phyloP scores from a whole-genome alignment of 2,888 invertebrate genomes.

The Cephus pygmeus region DNA sequence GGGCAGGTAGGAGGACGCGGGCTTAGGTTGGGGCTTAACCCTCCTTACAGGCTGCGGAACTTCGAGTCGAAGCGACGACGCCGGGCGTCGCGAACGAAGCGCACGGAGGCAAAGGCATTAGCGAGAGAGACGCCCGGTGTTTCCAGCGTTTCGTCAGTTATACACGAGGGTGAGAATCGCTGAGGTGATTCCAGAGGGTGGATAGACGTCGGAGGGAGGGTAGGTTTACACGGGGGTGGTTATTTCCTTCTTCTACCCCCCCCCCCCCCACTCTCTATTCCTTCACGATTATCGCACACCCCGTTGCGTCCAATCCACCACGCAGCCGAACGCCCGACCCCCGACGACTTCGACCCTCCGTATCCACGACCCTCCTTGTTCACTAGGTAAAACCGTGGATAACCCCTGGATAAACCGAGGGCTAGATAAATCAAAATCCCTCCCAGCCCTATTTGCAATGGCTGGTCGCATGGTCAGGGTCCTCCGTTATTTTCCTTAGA shows the following conservation, averaged over 20 bases:
- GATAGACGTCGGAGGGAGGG: slow-evolving; percentile 1
- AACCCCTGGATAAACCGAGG: slow-evolving; percentile 31
- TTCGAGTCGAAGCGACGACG: slow-evolving; percentile 16
- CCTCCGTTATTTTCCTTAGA: too few relatives aligned
- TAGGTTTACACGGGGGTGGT: not conserved
- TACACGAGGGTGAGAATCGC: slow-evolving; percentile 28
- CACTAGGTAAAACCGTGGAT: slow-evolving; percentile 10
- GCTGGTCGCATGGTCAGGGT: too few relatives aligned
- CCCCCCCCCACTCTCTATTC: slow-evolving; percentile 31
- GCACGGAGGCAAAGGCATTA: slow-evolving; percentile 40
- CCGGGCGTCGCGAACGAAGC: slow-evolving; percentile 3
- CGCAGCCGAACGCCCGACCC: slow-evolving; percentile 23
- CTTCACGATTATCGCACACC: slow-evolving; percentile 51
- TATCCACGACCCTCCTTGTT: slow-evolving; percentile 15
- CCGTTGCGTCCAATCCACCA: slow-evolving; percentile 49
- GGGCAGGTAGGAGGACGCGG: slow-evolving; percentile 6
- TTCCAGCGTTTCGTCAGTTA: slow-evolving; percentile 42
- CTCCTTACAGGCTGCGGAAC: not conserved
- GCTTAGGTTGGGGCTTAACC: slow-evolving; percentile 6
- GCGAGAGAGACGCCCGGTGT: slow-evolving; percentile 36
- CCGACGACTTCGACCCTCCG: slow-evolving; percentile 3
- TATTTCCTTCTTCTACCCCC: too few relatives aligned
- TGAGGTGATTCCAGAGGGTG: slow-evolving; percentile 16
- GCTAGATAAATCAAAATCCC: slow-evolving; percentile 51
- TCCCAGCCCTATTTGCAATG: slow-evolving; percentile 20